Evolutionary conservation across 2,888 invertebrate species (phyloP), one percentile per base, ranked within the genome.

Genomic region (Lasius platythorax): DNA sequence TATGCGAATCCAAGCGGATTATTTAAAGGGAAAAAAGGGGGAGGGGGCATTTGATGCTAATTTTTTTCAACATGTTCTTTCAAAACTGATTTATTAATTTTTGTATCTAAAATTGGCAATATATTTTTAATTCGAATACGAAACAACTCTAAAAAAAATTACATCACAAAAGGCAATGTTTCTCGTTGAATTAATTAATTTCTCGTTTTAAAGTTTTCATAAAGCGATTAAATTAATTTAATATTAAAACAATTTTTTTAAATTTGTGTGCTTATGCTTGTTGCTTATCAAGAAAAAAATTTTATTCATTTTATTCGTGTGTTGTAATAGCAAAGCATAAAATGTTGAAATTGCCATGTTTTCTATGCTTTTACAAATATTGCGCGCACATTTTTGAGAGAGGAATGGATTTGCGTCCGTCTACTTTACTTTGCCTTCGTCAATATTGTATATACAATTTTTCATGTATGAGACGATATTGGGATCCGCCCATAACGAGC

Each of bases 381-480:
- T 37, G 11, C 18, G 15, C 11, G 9, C 23, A 56, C 6, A 28
- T 61, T 74, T 23, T 73, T 40, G 37, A 23, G 23, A 37, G 18
- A 11, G 37, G 3, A 40, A 33, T 18, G 3, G 0, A 56, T 37
- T 30, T 30, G 6, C 33, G 23, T 70, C 9, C 72, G 23, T 37
- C 18, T 40, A 56, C 37, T 23, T 72, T 12, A 33, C 23, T 37
- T 40, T 43, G 28, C 28, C 11, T 56, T 56, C 37, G 37, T 56
- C 37, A 73, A 28, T 28, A 40, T 46, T 70, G n/a, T 33, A 28
- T 74, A 43, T n/a, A 33, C 30, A 46, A 3, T 63, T 33, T 15
- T 64, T 15, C 15, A 23, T 37, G 3, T 8, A 66, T 76, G 64
- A 76, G 63, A 85, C 76, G 81, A 64, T 79, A 63, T 37, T 61